Evolutionary conservation across 1,140 invertebrate genomes (phyloP), one percentile per base, ranked within the genome.

Genomic region (Pseudoatta argentina): DNA sequence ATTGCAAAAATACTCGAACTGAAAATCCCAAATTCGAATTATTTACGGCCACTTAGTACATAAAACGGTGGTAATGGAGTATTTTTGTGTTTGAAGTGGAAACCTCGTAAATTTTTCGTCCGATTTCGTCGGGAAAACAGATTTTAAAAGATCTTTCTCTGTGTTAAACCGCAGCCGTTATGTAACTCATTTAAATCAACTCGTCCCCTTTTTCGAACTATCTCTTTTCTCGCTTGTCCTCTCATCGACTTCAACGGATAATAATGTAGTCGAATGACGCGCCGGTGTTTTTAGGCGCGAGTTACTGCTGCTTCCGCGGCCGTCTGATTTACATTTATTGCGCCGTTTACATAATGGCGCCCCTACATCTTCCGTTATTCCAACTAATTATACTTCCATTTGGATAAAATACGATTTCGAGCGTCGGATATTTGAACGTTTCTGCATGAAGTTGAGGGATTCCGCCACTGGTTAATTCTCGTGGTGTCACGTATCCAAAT

Each of bases 281-380:
- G 92, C 87, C 93, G 86, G 91, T 93, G 93, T 95, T 94, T 94
- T 94, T 94, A 91, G 86, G 91, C 92, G 91, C 92, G 92, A 93
- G 94, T 94, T 95, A 95, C 93, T 95, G 92, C 94, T 91, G 91
- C 92, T 93, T 93, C 91, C 91, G 89, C 88, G 92, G 89, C 90
- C 91, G 89, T 90, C 93, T 95, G 94, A 95, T 95, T 94, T 95
- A 95, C 94, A 94, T 95, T 95, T 95, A 95, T 95, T 93, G 93
- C 93, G 89, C 91, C 90, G 93, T 90, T 94, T 93, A 91, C 90
- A 92, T 94, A 94, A 94, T 94, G 94, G 93, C 88, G 91, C 59
- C 93, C 90, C 93, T 94, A 93, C 92, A 94, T 94, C 93, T 93
- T 94, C 93, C 92, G 93, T 94, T 94, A 95, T 94, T 94, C 90